Conservation (phyloP, 2,797 vertebrate genomes). For the Erpetoichthys calabaricus region DNA sequence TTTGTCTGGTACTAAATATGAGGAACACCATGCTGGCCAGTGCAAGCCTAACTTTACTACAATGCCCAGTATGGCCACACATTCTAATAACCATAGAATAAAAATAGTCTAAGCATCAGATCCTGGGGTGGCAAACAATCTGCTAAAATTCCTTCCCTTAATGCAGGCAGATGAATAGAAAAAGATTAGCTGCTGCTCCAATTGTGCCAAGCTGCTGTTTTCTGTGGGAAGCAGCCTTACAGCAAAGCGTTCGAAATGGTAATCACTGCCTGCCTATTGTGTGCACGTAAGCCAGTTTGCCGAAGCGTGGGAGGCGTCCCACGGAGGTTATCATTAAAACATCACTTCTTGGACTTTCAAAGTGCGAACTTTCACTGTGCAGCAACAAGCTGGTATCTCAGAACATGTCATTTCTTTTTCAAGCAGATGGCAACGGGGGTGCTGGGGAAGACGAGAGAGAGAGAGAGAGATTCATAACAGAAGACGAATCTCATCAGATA, state of each 20-base stretch:
- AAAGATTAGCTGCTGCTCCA: conserved; percentile 7
- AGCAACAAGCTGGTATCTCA: neutral
- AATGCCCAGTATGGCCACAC: too few species aligned
- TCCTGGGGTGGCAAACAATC: too few species aligned
- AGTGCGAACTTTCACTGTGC: neutral
- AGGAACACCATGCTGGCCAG: too few species aligned
- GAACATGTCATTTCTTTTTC: neutral
- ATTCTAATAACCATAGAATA: too few species aligned
- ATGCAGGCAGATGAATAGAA: neutral
- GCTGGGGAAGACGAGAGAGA: too few species aligned
- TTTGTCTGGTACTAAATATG: too few species aligned
- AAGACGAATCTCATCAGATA: too few species aligned
- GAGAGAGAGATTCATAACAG: too few species aligned
- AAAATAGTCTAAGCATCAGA: too few species aligned
- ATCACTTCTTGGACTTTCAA: neutral
- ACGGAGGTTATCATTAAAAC: neutral
- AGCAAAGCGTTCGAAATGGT: neutral
- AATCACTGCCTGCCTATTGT: neutral
- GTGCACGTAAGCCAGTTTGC: conserved; percentile 2
- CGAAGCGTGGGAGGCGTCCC: neutral
- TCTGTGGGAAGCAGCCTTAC: neutral
- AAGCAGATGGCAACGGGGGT: too few species aligned
- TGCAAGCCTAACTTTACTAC: too few species aligned
- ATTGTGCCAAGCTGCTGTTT: conserved; percentile 5
- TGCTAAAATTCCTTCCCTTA: too few species aligned